Evolutionary conservation across 2,888 invertebrate species (phyloP).

Genomic region (Branchipolynoe longqiensis): DNA sequence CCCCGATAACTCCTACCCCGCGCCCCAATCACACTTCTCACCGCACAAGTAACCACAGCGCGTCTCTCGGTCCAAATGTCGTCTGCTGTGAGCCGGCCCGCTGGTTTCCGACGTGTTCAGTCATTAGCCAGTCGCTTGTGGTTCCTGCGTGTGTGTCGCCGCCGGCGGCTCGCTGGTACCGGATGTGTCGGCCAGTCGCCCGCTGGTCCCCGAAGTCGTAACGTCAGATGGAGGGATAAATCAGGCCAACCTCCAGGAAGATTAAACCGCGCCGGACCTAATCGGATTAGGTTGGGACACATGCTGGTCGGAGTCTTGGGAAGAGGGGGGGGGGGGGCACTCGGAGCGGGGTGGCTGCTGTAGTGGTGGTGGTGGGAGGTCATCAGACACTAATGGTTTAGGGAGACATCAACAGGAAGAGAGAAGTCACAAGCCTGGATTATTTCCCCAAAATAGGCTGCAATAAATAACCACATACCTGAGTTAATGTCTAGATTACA

Average conservation of each 20-base stretch:
- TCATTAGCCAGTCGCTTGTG: slow-evolving; percentile 20
- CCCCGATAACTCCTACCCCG: no score
- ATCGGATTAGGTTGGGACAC: slow-evolving; percentile 34
- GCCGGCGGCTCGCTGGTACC: background rate
- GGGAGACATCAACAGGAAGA: no score
- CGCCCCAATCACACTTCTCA: background rate
- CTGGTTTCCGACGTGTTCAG: slow-evolving; percentile 13
- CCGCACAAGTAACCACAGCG: background rate
- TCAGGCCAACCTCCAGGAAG: background rate
- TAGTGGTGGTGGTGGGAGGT: background rate
- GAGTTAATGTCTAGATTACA: no score
- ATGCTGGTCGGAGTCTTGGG: background rate
- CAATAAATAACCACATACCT: no score
- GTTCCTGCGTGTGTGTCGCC: no score
- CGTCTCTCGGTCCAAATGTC: background rate
- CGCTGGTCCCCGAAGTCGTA: slow-evolving; percentile 39
- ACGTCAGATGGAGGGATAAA: slow-evolving; percentile 24
- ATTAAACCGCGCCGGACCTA: slow-evolving; percentile 44
- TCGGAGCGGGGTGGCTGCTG: no score
- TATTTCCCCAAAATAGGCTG: no score
- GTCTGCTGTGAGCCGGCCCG: background rate
- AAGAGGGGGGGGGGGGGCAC: background rate
- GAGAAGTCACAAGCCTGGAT: no score
- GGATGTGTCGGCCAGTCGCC: background rate
- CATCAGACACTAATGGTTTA: no score